Percentiles rank a stretch among this genome's conserved stretches.
Evolutionary conservation across 2,888 invertebrate species (phyloP).

Genomic region (Leucophora obtusa): DNA sequence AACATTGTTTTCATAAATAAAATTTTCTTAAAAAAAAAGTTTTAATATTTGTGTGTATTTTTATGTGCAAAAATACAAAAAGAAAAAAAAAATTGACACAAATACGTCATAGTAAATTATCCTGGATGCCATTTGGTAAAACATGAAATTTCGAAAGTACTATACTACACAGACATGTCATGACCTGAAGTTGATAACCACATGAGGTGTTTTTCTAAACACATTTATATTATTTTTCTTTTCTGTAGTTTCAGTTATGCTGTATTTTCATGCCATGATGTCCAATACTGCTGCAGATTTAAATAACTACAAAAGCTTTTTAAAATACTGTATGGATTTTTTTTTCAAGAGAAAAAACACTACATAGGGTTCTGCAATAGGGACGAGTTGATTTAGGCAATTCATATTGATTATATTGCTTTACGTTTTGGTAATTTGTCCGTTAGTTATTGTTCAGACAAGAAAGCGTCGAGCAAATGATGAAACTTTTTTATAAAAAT

Average conservation of each 20-base stretch:
- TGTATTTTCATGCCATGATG: background rate
- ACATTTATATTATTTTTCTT: background rate
- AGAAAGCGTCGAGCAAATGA: too few relatives aligned
- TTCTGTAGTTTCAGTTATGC: background rate
- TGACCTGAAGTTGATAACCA: conserved; percentile 28
- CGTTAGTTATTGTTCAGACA: too few relatives aligned
- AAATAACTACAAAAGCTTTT: too few relatives aligned
- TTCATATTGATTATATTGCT: too few relatives aligned
- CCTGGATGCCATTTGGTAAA: background rate
- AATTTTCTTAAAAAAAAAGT: background rate
- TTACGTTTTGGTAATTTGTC: too few relatives aligned
- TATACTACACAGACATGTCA: conserved; percentile 1
- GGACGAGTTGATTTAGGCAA: too few relatives aligned
- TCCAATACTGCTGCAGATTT: background rate
- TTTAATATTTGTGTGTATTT: background rate
- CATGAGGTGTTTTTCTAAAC: conserved; percentile 1
- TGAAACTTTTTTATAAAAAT: too few relatives aligned
- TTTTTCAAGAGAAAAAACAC: too few relatives aligned
- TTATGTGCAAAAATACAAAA: background rate
- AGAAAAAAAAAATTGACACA: background rate
- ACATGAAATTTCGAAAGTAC: conserved; percentile 23
- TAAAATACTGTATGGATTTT: too few relatives aligned
- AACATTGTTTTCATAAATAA: background rate
- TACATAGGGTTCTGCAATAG: too few relatives aligned
- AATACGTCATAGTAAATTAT: conserved; percentile 19